Conservation (phyloP, 2,888 invertebrate genomes). For the Tipula helvola region DNA sequence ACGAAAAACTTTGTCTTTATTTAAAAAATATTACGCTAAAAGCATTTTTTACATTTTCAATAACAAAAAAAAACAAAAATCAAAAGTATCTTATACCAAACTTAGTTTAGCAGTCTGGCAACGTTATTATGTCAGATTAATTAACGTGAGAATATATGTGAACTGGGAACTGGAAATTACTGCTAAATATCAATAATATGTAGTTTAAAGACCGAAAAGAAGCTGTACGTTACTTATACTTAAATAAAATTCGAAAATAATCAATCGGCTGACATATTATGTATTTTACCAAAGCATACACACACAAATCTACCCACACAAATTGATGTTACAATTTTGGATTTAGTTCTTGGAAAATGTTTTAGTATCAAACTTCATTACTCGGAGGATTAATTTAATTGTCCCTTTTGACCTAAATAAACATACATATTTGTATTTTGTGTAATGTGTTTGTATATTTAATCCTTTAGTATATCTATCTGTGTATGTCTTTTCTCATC, state of each 20-base stretch:
- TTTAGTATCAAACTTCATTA: not conserved
- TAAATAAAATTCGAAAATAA: too few species aligned
- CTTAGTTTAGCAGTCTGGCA: not conserved
- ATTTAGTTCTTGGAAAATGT: not conserved
- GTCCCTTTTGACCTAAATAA: not conserved
- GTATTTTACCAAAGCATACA: too few species aligned
- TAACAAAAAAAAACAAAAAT: not conserved
- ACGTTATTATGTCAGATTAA: too few species aligned
- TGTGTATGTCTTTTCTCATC: not conserved
- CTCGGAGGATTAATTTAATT: not conserved
- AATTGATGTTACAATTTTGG: not conserved
- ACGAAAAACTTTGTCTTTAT: not conserved
- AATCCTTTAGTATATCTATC: not conserved
- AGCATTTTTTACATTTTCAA: not conserved
- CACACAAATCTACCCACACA: too few species aligned
- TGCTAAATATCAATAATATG: too few species aligned
- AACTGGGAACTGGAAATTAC: too few species aligned
- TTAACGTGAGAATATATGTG: too few species aligned
- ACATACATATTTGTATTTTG: not conserved
- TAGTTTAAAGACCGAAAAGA: too few species aligned
- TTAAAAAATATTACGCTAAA: not conserved
- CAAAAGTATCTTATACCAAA: too few species aligned
- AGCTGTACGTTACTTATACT: too few species aligned
- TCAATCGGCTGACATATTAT: too few species aligned
- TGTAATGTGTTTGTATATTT: not conserved